These are phyloP conservation scores for Poeciliopsis infans DNA, from an alignment of 2,797 vertebrate species.

Conservation along the genomic window DNA sequence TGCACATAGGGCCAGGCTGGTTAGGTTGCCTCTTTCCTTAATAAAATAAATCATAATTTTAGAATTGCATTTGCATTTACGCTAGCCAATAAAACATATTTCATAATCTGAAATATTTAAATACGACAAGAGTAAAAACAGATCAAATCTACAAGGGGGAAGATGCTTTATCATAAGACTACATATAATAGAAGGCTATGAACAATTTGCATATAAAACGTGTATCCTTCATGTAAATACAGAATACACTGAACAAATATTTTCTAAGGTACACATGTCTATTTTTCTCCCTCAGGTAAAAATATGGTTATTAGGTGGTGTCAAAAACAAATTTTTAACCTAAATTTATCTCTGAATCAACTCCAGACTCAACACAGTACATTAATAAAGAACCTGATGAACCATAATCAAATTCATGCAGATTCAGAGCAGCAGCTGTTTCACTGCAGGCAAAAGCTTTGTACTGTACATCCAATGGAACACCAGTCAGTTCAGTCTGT, in stretches of 20 bases:
- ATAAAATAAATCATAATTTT: no score
- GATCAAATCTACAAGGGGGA: background rate
- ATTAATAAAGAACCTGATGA: background rate
- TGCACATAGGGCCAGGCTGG: no score
- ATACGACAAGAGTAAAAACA: no score
- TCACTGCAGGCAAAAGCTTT: background rate
- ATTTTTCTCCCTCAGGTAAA: background rate
- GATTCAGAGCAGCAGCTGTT: constrained; percentile 11
- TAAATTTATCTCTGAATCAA: constrained; percentile 11
- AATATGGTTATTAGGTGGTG: background rate
- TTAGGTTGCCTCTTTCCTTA: no score
- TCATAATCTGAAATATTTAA: no score
- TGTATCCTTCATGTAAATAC: background rate
- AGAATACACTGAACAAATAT: background rate
- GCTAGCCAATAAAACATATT: no score
- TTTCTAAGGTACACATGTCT: background rate
- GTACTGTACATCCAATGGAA: background rate
- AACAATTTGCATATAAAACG: background rate
- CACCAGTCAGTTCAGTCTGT: background rate
- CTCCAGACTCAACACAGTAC: background rate
- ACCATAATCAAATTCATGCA: constrained; percentile 11
- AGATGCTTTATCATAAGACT: background rate
- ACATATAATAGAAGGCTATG: background rate
- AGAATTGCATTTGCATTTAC: no score
- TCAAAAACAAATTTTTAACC: constrained; percentile 2